Evolutionary conservation across 2,113 vertebrate species (phyloP), one percentile per base, ranked within the genome.

Genomic region (Ophiodon elongatus): DNA sequence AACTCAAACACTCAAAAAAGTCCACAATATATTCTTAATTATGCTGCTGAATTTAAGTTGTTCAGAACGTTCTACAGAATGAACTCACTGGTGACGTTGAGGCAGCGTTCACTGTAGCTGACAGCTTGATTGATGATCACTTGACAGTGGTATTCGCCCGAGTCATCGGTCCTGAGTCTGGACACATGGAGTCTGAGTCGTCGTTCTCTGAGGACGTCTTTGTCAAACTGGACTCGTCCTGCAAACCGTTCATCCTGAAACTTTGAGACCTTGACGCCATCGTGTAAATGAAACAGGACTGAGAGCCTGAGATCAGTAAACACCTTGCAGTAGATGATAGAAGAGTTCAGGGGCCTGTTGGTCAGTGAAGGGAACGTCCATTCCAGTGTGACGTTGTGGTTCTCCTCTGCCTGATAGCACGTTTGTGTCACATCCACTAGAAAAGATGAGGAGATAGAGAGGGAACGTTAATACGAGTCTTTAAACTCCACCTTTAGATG

Each of bases 171-270:
- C 68, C 21, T 47, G 8, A 73, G 31, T 33, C 68, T 21, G 52
- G 19, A 59, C 75, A 84, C 1, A 0, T 62, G 52, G 21, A 84
- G 62, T 3, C 71, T 29, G 75, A 84, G 52, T 13, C 14, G 33
- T 59, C 82, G 62, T 23, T 0, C 19, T 0, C 9, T 27, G 17
- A 78, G 68, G 7, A 68, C 5, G 2, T 67, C 62, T 67, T 17
- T 21, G 25, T 78, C 82, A 17, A 60, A 84, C 68, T 29, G 33
- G n/a, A 79, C 69, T 11, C 27, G 63, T 43, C 76, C 35, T 19
- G 43, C 13, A 56, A 84, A 84, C 1, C 79, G 76, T 68, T 54
- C 17, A 54, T 54, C 23, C 23, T 54, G 50, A 54, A 4, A 54
- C 50, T 54, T 21, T n/a, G 50, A 21, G 50, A n/a, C 50, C 50